phyloP scores from a whole-genome alignment of 2,888 invertebrate genomes.

The Gortyna flavago region DNA sequence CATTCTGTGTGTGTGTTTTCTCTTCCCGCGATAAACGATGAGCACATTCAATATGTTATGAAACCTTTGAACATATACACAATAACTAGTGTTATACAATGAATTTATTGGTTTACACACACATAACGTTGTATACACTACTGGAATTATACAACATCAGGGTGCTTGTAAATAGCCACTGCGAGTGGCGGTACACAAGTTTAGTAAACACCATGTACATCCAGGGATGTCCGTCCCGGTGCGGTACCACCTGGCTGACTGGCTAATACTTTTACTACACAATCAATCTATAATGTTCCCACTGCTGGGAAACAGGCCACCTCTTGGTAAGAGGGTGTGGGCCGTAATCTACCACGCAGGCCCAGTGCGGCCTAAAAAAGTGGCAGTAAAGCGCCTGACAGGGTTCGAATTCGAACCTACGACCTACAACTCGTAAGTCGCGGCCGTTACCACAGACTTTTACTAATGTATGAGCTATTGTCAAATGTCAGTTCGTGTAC shows the following conservation, averaged over 20 bases:
- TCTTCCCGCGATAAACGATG: not conserved
- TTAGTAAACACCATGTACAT: not conserved
- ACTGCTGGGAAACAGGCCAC: too few relatives aligned
- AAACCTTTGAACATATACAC: not conserved
- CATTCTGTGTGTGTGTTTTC: not conserved
- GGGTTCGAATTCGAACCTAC: too few relatives aligned
- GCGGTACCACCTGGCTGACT: not conserved
- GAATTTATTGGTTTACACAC: constrained; percentile 10
- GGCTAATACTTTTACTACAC: not conserved
- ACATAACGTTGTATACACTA: not conserved
- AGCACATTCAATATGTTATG: constrained; percentile 8
- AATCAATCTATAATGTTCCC: too few relatives aligned
- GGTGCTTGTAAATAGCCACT: not conserved
- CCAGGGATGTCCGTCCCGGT: not conserved
- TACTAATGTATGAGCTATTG: too few relatives aligned
- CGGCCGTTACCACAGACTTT: too few relatives aligned
- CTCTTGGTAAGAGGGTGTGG: too few relatives aligned
- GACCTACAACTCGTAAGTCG: too few relatives aligned
- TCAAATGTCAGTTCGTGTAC: too few relatives aligned
- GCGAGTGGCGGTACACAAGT: not conserved
- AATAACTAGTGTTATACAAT: not conserved
- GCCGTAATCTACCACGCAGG: too few relatives aligned
- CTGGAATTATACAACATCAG: not conserved
- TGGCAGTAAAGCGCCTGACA: too few relatives aligned
- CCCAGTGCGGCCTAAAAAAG: too few relatives aligned